phyloP scores from a whole-genome alignment of 2,888 invertebrate genomes.

The Punctoribates punctum region DNA sequence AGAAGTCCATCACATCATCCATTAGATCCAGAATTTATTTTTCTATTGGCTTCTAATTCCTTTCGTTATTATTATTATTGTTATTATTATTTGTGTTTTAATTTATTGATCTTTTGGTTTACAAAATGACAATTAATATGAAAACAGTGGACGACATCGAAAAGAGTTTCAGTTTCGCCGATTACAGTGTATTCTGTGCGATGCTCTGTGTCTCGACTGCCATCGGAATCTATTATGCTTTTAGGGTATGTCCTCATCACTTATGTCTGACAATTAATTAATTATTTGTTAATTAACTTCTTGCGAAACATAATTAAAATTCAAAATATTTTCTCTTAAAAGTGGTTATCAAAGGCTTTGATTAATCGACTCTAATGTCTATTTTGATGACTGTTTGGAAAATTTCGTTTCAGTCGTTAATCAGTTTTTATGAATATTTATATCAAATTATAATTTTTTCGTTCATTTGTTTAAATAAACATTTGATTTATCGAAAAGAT shows the following conservation, averaged over 20 bases:
- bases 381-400: background rate
- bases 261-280: background rate
- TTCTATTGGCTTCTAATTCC: background rate
- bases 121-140: background rate
- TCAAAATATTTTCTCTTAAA: constrained; percentile 16
- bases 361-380: too few species aligned
- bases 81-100: too few species aligned
- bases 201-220: constrained; percentile 52
- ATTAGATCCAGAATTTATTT: constrained; percentile 1
- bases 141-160: background rate
- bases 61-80: background rate
- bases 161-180: constrained; percentile 42
- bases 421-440: too few species aligned
- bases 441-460: too few species aligned
- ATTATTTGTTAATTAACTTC: background rate
- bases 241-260: constrained; percentile 52
- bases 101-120: background rate
- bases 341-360: background rate
- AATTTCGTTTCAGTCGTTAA: background rate
- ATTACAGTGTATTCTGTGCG: constrained; percentile 52
- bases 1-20: constrained; percentile 7
- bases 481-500: background rate
- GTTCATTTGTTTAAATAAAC: background rate
- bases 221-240: constrained; percentile 56
- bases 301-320: background rate